Evolutionary conservation across 2,797 vertebrate species (phyloP).

Genomic region (Scyliorhinus canicula): DNA sequence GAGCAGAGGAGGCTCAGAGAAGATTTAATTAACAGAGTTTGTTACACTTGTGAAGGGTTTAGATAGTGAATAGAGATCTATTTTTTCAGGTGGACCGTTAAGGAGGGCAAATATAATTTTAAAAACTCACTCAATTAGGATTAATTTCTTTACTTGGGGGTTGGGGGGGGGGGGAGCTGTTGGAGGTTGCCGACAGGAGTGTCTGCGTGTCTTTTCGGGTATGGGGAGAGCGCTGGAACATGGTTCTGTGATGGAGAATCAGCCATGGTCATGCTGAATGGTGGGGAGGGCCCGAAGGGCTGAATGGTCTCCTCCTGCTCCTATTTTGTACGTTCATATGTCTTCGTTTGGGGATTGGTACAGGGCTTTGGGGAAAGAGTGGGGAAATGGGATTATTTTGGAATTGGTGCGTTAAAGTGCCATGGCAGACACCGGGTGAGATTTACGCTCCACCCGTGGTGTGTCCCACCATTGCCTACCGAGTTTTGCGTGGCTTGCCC

Average conservation of each 20-base stretch:
- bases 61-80: not conserved
- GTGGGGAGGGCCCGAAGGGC: too few relatives aligned
- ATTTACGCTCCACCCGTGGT: too few relatives aligned
- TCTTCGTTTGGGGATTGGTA: not conserved
- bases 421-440: not conserved
- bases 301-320: too few relatives aligned
- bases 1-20: not conserved
- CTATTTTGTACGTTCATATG: too few relatives aligned
- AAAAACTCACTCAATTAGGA: not conserved
- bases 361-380: not conserved
- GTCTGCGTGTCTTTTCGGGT: not conserved
- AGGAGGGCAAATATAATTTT: not conserved
- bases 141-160: not conserved
- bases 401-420: not conserved
- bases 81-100: too few relatives aligned
- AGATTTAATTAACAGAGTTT: not conserved
- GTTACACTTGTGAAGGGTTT: not conserved
- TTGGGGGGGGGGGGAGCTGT: too few relatives aligned
- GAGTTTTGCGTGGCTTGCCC: too few relatives aligned
- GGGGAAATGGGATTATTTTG: not conserved
- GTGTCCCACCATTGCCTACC: too few relatives aligned
- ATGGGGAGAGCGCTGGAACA: too few relatives aligned
- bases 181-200: not conserved
- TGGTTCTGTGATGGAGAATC: too few relatives aligned
- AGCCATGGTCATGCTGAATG: too few relatives aligned